A percentile compares a stretch with the other conserved stretches of the same genome.
Conservation (phyloP, 1,140 invertebrate genomes). For the Acromyrmex echinatior region DNA sequence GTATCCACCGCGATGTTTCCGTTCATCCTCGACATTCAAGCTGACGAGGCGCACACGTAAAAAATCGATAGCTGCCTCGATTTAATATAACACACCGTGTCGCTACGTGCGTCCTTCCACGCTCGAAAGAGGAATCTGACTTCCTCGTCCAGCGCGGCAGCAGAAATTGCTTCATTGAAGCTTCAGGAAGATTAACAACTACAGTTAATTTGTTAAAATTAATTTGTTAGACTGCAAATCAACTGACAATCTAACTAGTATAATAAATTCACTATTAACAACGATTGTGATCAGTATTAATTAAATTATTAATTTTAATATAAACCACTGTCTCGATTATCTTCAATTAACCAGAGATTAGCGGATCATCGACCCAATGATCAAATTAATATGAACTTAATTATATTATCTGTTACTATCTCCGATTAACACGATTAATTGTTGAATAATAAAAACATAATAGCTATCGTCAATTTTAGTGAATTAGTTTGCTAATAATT, state of each 20-base stretch:
- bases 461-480: background rate
- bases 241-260: background rate
- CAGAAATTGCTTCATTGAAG: constrained; percentile 14
- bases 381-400: background rate
- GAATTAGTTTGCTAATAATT: background rate
- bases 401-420: background rate
- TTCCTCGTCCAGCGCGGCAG: constrained; percentile 20
- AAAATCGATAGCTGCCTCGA: constrained; percentile 59
- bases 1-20: constrained; percentile 50
- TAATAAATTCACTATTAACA: background rate
- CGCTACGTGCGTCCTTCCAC: constrained; percentile 48
- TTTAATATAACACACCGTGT: constrained; percentile 50
- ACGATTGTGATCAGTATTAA: constrained; percentile 1
- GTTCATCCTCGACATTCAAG: constrained; percentile 63
- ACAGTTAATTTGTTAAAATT: background rate
- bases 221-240: background rate
- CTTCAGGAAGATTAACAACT: background rate
- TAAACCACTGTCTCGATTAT: background rate
- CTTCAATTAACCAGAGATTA: background rate
- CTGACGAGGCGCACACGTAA: constrained; percentile 53
- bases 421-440: background rate
- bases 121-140: constrained; percentile 46
- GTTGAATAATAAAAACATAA: background rate
- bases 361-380: background rate
- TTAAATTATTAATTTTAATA: constrained; percentile 29